Base-by-base conservation (phyloP, 2,888 invertebrate species). In the Alloscopus bannaensis region DNA sequence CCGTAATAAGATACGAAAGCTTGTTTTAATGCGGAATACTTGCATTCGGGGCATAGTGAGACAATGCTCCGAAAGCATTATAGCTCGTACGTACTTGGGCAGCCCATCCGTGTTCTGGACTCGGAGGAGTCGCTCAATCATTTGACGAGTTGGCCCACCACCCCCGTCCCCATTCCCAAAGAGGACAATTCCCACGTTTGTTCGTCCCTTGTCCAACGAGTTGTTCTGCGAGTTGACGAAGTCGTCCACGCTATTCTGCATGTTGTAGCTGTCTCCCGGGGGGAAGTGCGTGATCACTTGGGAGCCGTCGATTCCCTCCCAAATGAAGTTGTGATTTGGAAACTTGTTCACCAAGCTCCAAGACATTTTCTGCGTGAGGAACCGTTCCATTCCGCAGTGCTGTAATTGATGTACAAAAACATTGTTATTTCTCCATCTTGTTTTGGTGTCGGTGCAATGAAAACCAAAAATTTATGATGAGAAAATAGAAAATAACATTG, bases 131-230 rank as follows among this genome's bases (percentile, higher is more conserved):
- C 88, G 86, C 72, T 89, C 88, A 47, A 90, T 79, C 89, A 90
- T 90, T 36, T 88, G 87, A 69, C 88, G 87, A 18, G 89, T 89
- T 16, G 90, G 90, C 6, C 90, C 90, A 83, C 90, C 89, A 1
- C 90, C 90, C 2, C 90, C 90, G 86, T 90, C 90, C 3, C 90
- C 90, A 84, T 88, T 88, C 0, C 90, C 90, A 87, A 88, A 90
- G 59, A 90, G 84, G 81, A 88, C 88, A 69, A 89, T 86, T 42
- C 88, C 88, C 45, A 85, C 84, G 71, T 87, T 87, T 3, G 88
- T 88, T 20, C 90, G 86, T 3, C 90, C 90, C 85, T 90, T 90
- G 86, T 90, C 90, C 77, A 87, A 83, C 68, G 88, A 88, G 84
- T 90, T 90, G 20, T 86, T 87, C 42, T 87, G 86, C 4, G 89